Evolutionary conservation across 2,888 invertebrate genomes (phyloP).

Genomic region (Pollenia amentaria): DNA sequence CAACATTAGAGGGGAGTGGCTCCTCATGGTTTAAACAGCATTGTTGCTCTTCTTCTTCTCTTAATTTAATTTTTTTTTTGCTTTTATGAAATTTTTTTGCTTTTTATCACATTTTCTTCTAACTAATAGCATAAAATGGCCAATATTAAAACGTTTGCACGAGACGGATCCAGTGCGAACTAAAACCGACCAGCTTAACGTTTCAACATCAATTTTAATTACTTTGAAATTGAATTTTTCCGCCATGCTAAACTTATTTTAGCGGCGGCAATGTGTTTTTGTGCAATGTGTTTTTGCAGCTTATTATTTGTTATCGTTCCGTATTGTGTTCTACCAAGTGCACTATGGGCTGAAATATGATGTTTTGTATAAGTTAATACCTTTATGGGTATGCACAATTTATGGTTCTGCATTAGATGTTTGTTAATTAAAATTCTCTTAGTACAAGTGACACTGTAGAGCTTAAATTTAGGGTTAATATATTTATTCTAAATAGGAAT

Average conservation of each 20-base stretch:
- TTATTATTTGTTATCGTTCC: slow-evolving; percentile 27
- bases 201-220: slow-evolving; percentile 74
- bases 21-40: neutral
- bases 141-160: slow-evolving; percentile 2
- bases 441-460: too few species aligned
- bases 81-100: slow-evolving; percentile 24
- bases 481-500: too few species aligned
- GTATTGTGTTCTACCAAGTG: neutral
- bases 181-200: slow-evolving; percentile 56
- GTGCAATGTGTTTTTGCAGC: neutral
- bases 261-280: slow-evolving; percentile 29
- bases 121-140: slow-evolving; percentile 18
- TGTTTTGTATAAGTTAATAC: neutral
- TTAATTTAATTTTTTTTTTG: slow-evolving; percentile 27
- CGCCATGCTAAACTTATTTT: slow-evolving; percentile 66
- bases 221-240: slow-evolving; percentile 73
- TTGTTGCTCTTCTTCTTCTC: neutral
- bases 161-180: slow-evolving; percentile 11
- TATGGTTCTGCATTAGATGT: too few species aligned
- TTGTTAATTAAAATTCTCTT: too few species aligned
- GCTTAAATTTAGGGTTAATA: too few species aligned
- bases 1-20: neutral
- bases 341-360: slow-evolving; percentile 25
- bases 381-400: too few species aligned
- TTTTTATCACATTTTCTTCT: neutral